Evolutionary conservation across 1,140 invertebrate species (phyloP).

Genomic region (Drosophila navojoa): DNA sequence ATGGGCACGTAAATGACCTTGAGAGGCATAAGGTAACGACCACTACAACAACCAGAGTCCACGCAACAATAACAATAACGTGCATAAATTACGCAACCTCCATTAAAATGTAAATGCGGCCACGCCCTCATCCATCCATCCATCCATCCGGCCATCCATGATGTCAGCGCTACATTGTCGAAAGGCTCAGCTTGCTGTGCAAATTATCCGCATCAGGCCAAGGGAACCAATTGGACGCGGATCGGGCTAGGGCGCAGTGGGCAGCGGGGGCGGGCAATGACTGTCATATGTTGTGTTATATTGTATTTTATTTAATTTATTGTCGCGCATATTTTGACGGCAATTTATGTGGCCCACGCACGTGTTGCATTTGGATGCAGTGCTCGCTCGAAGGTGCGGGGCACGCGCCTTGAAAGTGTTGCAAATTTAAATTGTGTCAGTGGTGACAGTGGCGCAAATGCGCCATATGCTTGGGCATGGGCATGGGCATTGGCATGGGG

Average conservation of each 20-base stretch:
- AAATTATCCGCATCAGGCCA: conserved; percentile 26
- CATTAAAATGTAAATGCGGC: conserved; percentile 68
- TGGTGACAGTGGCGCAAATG: conserved; percentile 37
- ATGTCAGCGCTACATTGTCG: conserved; percentile 40
- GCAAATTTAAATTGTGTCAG: conserved; percentile 72
- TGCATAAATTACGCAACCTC: conserved; percentile 65
- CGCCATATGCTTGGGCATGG: conserved; percentile 31
- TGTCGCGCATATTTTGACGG: conserved; percentile 62
- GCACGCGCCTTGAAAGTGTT: conserved; percentile 33
- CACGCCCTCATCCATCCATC: conserved; percentile 26
- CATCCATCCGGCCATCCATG: conserved; percentile 24
- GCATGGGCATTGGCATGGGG: conserved; percentile 39
- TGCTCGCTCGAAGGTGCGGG: background rate
- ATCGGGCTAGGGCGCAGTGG: background rate
- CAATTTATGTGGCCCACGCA: conserved; percentile 69
- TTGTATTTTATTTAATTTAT: conserved; percentile 73
- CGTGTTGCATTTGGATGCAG: conserved; percentile 53
- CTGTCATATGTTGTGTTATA: conserved; percentile 47
- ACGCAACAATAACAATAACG: conserved; percentile 31
- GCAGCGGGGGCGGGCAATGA: conserved; percentile 18
- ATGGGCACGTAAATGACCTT: conserved; percentile 50
- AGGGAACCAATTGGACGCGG: conserved; percentile 16
- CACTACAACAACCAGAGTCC: conserved; percentile 20
- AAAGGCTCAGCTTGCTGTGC: conserved; percentile 35
- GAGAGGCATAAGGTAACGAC: conserved; percentile 29